Base-by-base conservation (phyloP, 2,888 invertebrate species). In the Onchidella celtica region DNA sequence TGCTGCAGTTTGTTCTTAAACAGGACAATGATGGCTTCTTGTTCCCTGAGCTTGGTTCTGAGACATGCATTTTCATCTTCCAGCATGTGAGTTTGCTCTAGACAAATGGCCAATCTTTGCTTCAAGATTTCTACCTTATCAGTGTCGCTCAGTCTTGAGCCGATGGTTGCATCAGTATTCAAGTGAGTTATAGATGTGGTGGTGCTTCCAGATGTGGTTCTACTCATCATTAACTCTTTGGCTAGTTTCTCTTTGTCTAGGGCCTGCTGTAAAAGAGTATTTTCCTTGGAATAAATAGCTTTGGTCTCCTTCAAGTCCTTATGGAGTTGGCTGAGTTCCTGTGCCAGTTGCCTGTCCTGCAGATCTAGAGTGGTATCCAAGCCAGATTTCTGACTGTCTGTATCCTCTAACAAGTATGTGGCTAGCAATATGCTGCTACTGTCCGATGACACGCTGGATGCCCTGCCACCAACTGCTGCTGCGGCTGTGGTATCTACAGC, bases 241-340 rank as follows among this genome's bases (percentile, higher is more conserved):
- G 82, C 86, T 24, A 83, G 32, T 34, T 85, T 85, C 59, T 89
- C 89, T 55, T 87, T 85, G 38, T 88, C 88, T 32, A 90, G 75
- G 4, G 88, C 88, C 82, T 90, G 89, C n/a, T 89, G 85, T 32
- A 91, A 77, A 32, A 90, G 82, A 29, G 88, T 86, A 63, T 88
- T 89, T 78, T 91, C 91, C 65, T 87, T 86, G n/a, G 86, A 86
- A 85, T 90, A 90, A 2, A 89, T 83, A 24, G 87, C 88, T 79
- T 89, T 89, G 11, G 89, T 89, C 79, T 90, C 89, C 29, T 87
- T 85, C 24, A 90, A 83, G 29, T 89, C 89, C 65, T 85, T 85
- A 65, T 87, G 85, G 2, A 91, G 81, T 47, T 86, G 84, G 0
- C 86, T 83, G 61, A 91, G 85, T 85, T 91, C 91, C 82, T 88